Evolutionary conservation across 2,113 vertebrate species (phyloP), one percentile per base, ranked within the genome.

Genomic region (Saguinus imperator): DNA sequence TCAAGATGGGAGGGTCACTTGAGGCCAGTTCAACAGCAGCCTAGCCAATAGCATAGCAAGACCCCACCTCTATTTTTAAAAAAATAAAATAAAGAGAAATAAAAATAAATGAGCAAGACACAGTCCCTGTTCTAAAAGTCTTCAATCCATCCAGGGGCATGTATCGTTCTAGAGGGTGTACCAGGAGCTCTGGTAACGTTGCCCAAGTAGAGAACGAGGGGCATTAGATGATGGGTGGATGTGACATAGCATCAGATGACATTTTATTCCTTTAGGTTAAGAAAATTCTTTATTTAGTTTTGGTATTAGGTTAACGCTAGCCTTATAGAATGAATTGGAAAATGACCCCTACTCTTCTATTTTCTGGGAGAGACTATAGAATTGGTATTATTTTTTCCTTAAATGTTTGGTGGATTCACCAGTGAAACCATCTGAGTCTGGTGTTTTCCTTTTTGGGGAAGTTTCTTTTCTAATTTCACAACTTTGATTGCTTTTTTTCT

Each of bases 361-460:
- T 81, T 70, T 57, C 48, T 55, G n/a, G 12, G 70, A 55, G 64
- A 70, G 48, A 35, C 23, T 81, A 37, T 91, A 25, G 68, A 81
- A 80, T 48, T 79, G 57, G 16, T 79, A 66, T 52, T 52, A 52
- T 90, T 87, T 90, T 58, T 90, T 80, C 58, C 61, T 55, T 91
- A 70, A 64, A 55, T 43, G 20, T 40, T 32, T 68, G 45, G 76
- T 68, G 10, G 32, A 68, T 91, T 91, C 76, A 80, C 45, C 48
- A 68, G 48, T 57, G 77, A 81, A 81, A 52, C 50, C n/a, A 81
- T 81, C 48, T 72, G 37, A 70, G 29, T 79, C 50, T 82, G 8
- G 10, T 79, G 32, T 68, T 66, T 80, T 90, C 40, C 45, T 79
- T 85, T 12, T 55, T 85, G 8, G n/a, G 40, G 5, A 70, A 57